Evolutionary conservation across 2,888 invertebrate genomes (phyloP), one percentile per base, ranked within the genome.

Genomic region (Drosophila picticornis): DNA sequence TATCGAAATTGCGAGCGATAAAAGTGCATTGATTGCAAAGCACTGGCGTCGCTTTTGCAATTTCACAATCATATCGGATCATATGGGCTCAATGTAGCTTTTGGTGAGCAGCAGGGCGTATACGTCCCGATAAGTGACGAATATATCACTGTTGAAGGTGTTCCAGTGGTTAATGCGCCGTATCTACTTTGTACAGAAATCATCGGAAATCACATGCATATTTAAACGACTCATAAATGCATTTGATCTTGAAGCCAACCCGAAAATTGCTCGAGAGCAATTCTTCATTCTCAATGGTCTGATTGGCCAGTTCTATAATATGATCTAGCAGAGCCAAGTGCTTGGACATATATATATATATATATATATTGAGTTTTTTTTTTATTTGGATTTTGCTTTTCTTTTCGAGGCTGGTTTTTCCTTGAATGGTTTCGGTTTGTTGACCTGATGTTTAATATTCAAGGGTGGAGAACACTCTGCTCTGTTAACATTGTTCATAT

Each of bases 171-270:
- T 13, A 4, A 48, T 46, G 10, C 48, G 50, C 22, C 56, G 48
- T 64, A 81, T 64, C 1, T 7, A 31, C 2, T 10, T 3, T 3
- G 81, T 73, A 43, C 19, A 16, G 38, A 78, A 82, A 40, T 81
- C 79, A 48, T 71, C 72, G 0, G 81, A 81, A 27, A 81, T 73
- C 16, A 78, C 68, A 46, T 81, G 81, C 75, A 81, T 63, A 13
- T 75, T 72, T 1, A 81, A 61, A 13, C 63, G 68, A 58, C 51
- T 63, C 79, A 81, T 72, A 22, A 68, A 81, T 7, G 68, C 22
- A 6, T 62, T 16, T 0, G n/a, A 72, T 57, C 19, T 82, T 75
- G 25, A 81, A 81, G 1, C 78, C 80, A 46, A 80, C 22, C 0
- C 53, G 43, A 46, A 76, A 67, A 11, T 63, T 22, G 19, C 11